Conservation (phyloP, 2,797 vertebrate species). For the Coranthus polyacanthus region DNA sequence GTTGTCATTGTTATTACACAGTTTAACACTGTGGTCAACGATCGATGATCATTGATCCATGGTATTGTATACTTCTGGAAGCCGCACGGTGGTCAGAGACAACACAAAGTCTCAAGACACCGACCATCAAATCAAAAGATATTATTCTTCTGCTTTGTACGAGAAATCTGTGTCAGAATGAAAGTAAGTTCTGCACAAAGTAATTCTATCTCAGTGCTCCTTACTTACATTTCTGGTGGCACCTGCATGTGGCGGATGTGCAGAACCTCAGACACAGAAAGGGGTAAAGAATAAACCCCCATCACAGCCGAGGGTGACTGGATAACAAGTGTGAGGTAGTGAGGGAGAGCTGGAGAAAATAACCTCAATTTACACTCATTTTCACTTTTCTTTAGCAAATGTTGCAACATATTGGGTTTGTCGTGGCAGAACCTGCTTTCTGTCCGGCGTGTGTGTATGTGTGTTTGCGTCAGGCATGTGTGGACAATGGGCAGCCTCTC, state of each 20-base stretch:
- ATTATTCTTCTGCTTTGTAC: not conserved
- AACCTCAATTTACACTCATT: constrained; percentile 90
- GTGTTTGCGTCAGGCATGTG: constrained; percentile 68
- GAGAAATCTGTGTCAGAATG: constrained; percentile 15
- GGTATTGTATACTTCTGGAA: constrained; percentile 9
- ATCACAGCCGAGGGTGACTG: constrained; percentile 68
- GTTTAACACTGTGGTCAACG: constrained; percentile 8
- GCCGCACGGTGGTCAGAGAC: not conserved
- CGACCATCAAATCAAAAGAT: constrained; percentile 2
- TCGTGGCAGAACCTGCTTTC: constrained; percentile 63
- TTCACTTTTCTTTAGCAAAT: constrained; percentile 88
- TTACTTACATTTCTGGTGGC: constrained; percentile 56
- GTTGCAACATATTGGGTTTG: constrained; percentile 82
- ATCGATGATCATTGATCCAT: constrained; percentile 13
- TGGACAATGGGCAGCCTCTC: constrained; percentile 86
- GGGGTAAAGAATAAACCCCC: constrained; percentile 58
- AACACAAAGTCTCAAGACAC: not conserved
- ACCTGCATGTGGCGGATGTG: constrained; percentile 50
- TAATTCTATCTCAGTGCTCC: constrained; percentile 35
- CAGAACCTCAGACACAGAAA: constrained; percentile 54
- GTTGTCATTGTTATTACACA: not conserved
- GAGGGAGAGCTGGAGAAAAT: constrained; percentile 81
- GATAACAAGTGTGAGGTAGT: constrained; percentile 79
- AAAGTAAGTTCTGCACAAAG: constrained; percentile 32
- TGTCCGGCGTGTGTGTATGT: constrained; percentile 46